phyloP scores from a whole-genome alignment of 2,888 invertebrate genomes.

The Trichopria drosophilae region DNA sequence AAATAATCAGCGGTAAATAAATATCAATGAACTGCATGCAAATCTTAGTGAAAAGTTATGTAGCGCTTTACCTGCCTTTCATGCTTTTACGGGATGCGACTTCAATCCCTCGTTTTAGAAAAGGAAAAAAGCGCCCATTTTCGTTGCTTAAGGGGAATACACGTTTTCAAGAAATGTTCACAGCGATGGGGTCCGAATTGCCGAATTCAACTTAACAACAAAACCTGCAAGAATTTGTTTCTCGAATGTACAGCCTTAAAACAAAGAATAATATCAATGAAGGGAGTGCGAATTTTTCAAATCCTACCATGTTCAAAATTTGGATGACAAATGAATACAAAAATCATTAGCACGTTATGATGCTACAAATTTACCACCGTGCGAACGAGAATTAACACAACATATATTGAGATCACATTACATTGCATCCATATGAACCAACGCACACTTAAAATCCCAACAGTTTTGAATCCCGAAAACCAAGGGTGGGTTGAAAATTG shows the following conservation, averaged over 20 bases:
- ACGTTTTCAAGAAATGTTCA: no score
- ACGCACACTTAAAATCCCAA: neutral
- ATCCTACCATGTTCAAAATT: slow-evolving; percentile 3
- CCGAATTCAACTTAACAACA: no score
- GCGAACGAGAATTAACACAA: neutral
- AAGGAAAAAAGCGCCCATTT: slow-evolving; percentile 41
- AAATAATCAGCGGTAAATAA: slow-evolving; percentile 23
- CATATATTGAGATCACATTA: neutral
- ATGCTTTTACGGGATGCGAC: slow-evolving; percentile 35
- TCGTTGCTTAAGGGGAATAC: neutral
- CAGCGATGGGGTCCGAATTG: no score
- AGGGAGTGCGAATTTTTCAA: slow-evolving; percentile 4
- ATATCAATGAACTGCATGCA: slow-evolving; percentile 27
- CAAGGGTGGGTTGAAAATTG: neutral
- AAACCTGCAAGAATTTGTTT: slow-evolving; percentile 17
- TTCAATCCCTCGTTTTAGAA: slow-evolving; percentile 41
- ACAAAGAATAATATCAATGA: slow-evolving; percentile 8
- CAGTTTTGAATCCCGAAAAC: neutral
- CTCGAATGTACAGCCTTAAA: slow-evolving; percentile 6
- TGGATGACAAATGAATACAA: neutral
- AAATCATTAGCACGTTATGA: neutral
- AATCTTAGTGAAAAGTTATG: slow-evolving; percentile 21
- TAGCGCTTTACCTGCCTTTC: slow-evolving; percentile 27
- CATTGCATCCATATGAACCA: neutral
- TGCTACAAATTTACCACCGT: slow-evolving; percentile 4